Evolutionary conservation across 2,113 vertebrate species (phyloP).

Genomic region (Anser brachyrhynchus): DNA sequence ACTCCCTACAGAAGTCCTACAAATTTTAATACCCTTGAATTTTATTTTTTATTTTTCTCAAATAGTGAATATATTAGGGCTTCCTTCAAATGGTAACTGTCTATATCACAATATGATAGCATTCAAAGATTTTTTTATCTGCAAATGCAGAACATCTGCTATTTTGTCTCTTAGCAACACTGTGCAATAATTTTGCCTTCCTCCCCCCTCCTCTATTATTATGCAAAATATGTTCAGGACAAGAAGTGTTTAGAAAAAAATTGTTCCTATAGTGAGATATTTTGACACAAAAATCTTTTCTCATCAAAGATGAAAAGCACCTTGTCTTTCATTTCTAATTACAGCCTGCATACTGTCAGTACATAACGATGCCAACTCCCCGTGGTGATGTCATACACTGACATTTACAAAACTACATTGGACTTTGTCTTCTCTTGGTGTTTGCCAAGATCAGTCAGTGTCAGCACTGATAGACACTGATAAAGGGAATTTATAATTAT

Average conservation of each 20-base stretch:
- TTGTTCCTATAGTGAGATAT: conserved; percentile 64
- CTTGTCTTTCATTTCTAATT: conserved; percentile 75
- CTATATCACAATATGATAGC: conserved; percentile 50
- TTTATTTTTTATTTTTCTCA: not conserved
- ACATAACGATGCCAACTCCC: conserved; percentile 43
- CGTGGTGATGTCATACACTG: conserved; percentile 16
- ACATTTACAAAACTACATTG: conserved; percentile 35
- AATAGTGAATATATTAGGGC: not conserved
- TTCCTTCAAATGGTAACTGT: conserved; percentile 17
- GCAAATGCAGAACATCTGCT: conserved; percentile 45
- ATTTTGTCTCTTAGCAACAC: conserved; percentile 71
- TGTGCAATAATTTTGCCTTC: conserved; percentile 18
- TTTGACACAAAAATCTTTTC: conserved; percentile 74
- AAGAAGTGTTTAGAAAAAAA: conserved; percentile 69
- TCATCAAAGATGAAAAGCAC: conserved; percentile 70
- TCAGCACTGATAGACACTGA: not conserved
- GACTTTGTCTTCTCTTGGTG: not conserved
- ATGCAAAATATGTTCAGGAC: conserved; percentile 68
- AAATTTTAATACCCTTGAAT: conserved; percentile 14
- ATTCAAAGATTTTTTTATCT: conserved; percentile 50
- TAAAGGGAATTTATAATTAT: conserved; percentile 26
- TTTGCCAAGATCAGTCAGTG: conserved; percentile 14
- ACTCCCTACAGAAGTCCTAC: not conserved
- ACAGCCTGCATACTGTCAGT: conserved; percentile 46
- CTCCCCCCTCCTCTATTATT: conserved; percentile 1